These are phyloP conservation scores for Taeniopygia guttata DNA, from an alignment of 2,797 vertebrate genomes.

Conservation along the genomic window DNA sequence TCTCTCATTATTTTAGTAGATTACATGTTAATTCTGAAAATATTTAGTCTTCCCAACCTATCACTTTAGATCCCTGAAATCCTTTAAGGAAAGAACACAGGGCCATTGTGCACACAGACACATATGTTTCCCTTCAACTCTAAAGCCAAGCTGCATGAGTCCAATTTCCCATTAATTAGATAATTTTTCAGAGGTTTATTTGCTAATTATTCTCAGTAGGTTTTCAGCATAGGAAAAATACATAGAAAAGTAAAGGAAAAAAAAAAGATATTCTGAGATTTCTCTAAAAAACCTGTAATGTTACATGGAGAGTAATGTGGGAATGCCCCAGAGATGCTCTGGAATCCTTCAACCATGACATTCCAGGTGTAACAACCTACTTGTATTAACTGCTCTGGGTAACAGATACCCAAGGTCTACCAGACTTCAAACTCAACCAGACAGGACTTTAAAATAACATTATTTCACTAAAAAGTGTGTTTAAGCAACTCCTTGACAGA, in stretches of 20 bases:
- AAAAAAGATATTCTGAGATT: fast-evolving
- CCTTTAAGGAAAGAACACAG: background rate
- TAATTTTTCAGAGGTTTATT: constrained; percentile 1
- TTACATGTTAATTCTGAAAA: background rate
- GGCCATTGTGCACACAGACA: background rate
- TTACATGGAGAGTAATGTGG: background rate
- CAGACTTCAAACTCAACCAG: background rate
- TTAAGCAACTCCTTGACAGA: background rate
- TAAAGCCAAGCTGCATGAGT: background rate
- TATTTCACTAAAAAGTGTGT: background rate
- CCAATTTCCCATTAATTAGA: constrained; percentile 30
- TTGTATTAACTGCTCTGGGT: background rate
- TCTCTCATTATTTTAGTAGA: background rate
- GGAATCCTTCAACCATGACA: background rate
- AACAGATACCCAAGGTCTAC: background rate
- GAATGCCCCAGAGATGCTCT: background rate
- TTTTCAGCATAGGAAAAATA: background rate
- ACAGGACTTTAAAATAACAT: background rate
- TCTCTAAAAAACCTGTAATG: background rate
- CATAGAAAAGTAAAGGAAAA: background rate
- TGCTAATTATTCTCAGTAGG: constrained; percentile 17
- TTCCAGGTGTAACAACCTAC: background rate
- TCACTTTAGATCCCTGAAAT: background rate
- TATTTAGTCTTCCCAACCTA: background rate
- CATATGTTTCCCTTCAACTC: background rate